Conservation (phyloP, 1,140 invertebrate genomes). For the Acromyrmex echinatior region DNA sequence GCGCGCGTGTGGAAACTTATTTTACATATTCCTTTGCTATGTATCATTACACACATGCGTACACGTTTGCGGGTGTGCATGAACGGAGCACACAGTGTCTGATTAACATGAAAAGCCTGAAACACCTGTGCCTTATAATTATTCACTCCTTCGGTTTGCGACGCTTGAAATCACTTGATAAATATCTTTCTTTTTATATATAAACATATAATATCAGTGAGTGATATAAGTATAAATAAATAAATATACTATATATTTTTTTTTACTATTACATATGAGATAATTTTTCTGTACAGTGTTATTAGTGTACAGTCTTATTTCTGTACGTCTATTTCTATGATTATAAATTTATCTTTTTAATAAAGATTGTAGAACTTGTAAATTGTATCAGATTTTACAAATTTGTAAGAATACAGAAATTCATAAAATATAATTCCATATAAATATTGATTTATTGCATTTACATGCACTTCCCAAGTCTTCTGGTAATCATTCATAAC, state of each 20-base stretch:
- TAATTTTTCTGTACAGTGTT: not conserved
- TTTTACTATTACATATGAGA: not conserved
- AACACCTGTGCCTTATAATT: slow-evolving; percentile 82
- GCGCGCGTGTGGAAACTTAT: slow-evolving; percentile 73
- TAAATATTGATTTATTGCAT: slow-evolving; percentile 8
- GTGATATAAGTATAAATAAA: not conserved
- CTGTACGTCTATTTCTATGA: not conserved
- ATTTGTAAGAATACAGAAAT: not conserved
- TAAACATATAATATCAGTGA: slow-evolving; percentile 1
- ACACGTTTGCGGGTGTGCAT: slow-evolving; percentile 55
- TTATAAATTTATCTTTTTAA: slow-evolving; percentile 2
- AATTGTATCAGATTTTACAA: not conserved
- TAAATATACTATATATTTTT: not conserved
- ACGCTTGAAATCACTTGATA: slow-evolving; percentile 51
- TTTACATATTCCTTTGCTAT: slow-evolving; percentile 74
- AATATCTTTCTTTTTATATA: not conserved
- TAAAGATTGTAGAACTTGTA: not conserved
- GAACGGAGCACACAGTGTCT: slow-evolving; percentile 73
- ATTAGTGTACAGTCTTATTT: not conserved
- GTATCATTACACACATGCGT: slow-evolving; percentile 2
- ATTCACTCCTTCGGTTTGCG: slow-evolving; percentile 53
- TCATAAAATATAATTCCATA: not conserved
- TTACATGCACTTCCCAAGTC: slow-evolving; percentile 21
- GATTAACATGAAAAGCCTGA: slow-evolving; percentile 84
- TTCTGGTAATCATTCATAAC: slow-evolving; percentile 21